Evolutionary conservation across 2,888 invertebrate species (phyloP).

Genomic region (Saturnia japonica): DNA sequence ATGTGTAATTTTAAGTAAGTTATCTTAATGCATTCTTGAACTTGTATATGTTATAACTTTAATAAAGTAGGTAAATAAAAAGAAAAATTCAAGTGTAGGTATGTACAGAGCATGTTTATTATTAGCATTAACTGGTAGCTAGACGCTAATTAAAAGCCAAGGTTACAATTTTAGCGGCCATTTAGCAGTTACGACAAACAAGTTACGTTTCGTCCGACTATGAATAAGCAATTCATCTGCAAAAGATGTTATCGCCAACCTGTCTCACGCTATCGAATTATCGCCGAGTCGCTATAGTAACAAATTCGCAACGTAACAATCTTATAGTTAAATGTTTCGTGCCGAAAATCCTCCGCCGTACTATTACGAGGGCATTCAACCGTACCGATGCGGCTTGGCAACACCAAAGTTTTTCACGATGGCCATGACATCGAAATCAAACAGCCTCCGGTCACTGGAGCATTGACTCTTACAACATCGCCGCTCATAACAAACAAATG

Average conservation of each 20-base stretch:
- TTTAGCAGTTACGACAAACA: conserved; percentile 16
- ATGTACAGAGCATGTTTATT: conserved; percentile 24
- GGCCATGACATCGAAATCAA: conserved; percentile 79
- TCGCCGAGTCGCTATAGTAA: conserved; percentile 26
- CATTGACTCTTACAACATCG: conserved; percentile 72
- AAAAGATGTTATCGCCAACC: conserved; percentile 27
- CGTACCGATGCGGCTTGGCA: conserved; percentile 55
- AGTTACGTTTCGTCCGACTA: conserved; percentile 11
- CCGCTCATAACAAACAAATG: conserved; percentile 55
- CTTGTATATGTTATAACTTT: conserved; percentile 22
- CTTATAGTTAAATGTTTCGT: conserved; percentile 51
- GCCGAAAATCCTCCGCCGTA: conserved; percentile 51
- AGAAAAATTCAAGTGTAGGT: conserved; percentile 22
- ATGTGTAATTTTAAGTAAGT: not conserved
- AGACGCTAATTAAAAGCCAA: conserved; percentile 40
- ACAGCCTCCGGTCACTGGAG: conserved; percentile 79
- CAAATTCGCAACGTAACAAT: conserved; percentile 41
- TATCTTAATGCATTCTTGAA: conserved; percentile 18
- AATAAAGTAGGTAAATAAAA: conserved; percentile 21
- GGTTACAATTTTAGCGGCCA: conserved; percentile 35
- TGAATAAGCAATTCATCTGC: conserved; percentile 15
- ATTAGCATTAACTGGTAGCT: conserved; percentile 34
- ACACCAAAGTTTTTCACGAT: conserved; percentile 67
- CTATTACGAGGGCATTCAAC: conserved; percentile 75
- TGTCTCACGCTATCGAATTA: conserved; percentile 28